Percentiles rank a stretch among this genome's conserved stretches.
These are phyloP conservation scores for Paramuricea clavata DNA, from an alignment of 92 coral and sea anemone genomes.

Conservation along the genomic window DNA sequence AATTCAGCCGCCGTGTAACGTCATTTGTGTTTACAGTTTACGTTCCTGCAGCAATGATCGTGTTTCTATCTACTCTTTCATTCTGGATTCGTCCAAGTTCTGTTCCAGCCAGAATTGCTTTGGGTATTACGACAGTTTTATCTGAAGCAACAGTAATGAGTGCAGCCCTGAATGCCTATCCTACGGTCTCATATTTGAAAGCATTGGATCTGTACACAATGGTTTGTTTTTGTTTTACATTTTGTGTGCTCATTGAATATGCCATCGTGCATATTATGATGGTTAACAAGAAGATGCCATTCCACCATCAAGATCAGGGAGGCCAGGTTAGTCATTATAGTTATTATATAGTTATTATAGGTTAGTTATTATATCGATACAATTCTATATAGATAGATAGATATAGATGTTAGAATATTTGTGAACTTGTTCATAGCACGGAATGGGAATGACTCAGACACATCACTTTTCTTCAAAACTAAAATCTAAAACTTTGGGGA, in stretches of 20 bases:
- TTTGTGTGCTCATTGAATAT: constrained; percentile 25
- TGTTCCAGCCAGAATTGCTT: constrained; percentile 55
- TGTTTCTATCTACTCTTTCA: constrained; percentile 31
- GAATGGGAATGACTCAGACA: too few relatives aligned
- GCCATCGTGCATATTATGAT: constrained; percentile 27
- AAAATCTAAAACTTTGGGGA: too few relatives aligned
- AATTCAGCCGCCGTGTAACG: constrained; percentile 2
- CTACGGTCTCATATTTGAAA: constrained; percentile 26
- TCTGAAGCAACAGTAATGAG: constrained; percentile 93
- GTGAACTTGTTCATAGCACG: too few relatives aligned
- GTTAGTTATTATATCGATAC: too few relatives aligned
- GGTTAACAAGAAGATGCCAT: constrained; percentile 3
- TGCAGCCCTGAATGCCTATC: constrained; percentile 90
- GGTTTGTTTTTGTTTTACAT: constrained; percentile 41
- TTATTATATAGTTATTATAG: too few relatives aligned
- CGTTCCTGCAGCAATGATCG: constrained; percentile 38
- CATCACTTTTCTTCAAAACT: too few relatives aligned
- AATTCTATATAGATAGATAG: too few relatives aligned
- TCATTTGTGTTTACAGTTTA: constrained; percentile 41
- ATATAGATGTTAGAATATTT: too few relatives aligned
- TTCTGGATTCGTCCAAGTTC: constrained; percentile 40
- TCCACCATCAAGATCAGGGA: neutral
- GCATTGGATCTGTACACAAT: constrained; percentile 42
- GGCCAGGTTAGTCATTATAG: neutral
- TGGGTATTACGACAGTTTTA: constrained; percentile 98